Evolutionary conservation across 2,888 invertebrate species (phyloP).

Genomic region (Cosmopolites sordidus): DNA sequence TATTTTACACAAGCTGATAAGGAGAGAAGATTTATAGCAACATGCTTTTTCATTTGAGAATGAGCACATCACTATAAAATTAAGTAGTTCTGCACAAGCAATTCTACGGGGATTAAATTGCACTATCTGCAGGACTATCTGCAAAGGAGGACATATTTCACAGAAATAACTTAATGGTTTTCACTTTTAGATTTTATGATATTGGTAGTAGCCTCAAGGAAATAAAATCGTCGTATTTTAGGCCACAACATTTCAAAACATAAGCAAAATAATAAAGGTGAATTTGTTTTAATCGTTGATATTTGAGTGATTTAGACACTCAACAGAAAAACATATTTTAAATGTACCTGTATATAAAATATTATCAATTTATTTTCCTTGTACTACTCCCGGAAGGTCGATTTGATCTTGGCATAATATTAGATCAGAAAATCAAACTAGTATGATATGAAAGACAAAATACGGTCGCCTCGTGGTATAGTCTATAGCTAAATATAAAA

Average conservation of each 20-base stretch:
- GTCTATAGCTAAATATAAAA: conserved; percentile 15
- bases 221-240: neutral
- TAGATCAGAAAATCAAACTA: conserved; percentile 2
- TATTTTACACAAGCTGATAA: conserved; percentile 45
- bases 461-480: conserved; percentile 9
- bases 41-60: conserved; percentile 3
- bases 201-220: neutral
- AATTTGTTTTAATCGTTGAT: too few species aligned
- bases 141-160: conserved; percentile 9
- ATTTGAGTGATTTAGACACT: too few species aligned
- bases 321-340: too few species aligned
- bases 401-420: conserved; percentile 7
- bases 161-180: neutral
- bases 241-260: neutral
- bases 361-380: neutral
- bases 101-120: conserved; percentile 42
- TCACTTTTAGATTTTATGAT: neutral
- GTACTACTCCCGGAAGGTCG: neutral
- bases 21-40: conserved; percentile 25
- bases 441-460: conserved; percentile 14
- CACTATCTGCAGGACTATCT: conserved; percentile 30
- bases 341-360: too few species aligned
- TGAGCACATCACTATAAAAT: conserved; percentile 16
- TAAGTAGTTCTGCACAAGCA: conserved; percentile 41
- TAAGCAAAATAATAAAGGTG: neutral